A percentile compares a stretch with the other conserved stretches of the same genome.
Conservation (phyloP, 2,113 vertebrate species). For the Cyphomyrus plagiostoma region DNA sequence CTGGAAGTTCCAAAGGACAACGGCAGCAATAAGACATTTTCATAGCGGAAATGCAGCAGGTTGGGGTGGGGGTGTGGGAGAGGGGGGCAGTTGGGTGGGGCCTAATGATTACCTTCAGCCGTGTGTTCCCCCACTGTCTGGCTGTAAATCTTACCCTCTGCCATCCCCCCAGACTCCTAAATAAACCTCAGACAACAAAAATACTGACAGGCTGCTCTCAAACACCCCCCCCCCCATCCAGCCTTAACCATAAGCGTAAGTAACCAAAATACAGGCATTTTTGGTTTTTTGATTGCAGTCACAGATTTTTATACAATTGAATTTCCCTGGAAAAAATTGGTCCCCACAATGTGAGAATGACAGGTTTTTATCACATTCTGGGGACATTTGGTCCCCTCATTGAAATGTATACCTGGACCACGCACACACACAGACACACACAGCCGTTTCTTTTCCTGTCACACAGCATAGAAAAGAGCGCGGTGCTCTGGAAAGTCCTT, state of each 20-base stretch:
- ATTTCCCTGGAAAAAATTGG: background rate
- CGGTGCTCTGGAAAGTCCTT: constrained; percentile 36
- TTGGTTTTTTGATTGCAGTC: background rate
- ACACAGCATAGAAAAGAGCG: constrained; percentile 45
- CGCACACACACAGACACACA: constrained; percentile 15
- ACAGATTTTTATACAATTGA: background rate
- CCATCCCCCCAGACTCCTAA: background rate
- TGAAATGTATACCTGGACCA: background rate
- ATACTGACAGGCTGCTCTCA: constrained; percentile 31
- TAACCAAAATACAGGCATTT: background rate
- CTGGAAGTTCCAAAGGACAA: background rate
- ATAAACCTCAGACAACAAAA: background rate
- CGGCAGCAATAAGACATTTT: background rate
- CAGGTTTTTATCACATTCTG: background rate
- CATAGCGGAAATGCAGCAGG: background rate
- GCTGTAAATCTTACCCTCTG: background rate
- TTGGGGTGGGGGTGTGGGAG: background rate
- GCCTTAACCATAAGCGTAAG: background rate
- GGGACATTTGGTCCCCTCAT: background rate
- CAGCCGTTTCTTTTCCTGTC: constrained; percentile 27
- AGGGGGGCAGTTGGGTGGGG: background rate
- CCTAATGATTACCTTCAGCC: background rate
- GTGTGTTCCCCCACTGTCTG: background rate
- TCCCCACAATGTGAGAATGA: background rate
- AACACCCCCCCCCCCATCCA: background rate